Evolutionary conservation across 2,113 vertebrate genomes (phyloP).

Genomic region (Poecile atricapillus): DNA sequence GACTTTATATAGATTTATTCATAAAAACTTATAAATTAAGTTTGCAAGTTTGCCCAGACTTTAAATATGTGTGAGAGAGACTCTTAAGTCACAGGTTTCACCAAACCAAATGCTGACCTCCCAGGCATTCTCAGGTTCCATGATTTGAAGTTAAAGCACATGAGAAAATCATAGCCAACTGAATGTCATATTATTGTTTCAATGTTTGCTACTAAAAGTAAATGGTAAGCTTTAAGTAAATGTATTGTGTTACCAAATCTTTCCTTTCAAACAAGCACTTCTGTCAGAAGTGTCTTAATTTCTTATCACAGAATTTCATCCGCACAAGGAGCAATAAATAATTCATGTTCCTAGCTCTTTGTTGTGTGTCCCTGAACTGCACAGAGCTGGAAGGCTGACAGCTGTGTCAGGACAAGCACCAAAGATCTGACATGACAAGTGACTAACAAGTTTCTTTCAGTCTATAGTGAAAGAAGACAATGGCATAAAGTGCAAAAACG

Average conservation of each 20-base stretch:
- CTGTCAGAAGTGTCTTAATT: constrained; percentile 81
- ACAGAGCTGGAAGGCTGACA: constrained; percentile 79
- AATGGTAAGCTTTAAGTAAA: constrained; percentile 49
- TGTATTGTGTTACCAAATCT: constrained; percentile 58
- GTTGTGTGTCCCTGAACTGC: constrained; percentile 80
- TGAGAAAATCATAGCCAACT: constrained; percentile 1
- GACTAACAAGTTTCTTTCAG: constrained; percentile 86
- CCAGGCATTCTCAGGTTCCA: neutral
- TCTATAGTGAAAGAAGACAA: constrained; percentile 73
- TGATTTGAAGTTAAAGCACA: neutral
- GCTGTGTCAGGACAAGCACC: constrained; percentile 83
- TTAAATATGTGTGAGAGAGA: neutral
- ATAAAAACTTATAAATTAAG: neutral
- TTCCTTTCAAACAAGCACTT: constrained; percentile 68
- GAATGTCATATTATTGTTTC: neutral
- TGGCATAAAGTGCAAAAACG: constrained; percentile 71
- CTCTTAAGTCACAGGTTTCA: neutral
- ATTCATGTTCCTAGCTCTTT: constrained; percentile 81
- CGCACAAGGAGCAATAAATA: constrained; percentile 80
- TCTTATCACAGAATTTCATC: constrained; percentile 82
- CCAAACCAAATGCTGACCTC: neutral
- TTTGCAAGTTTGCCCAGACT: neutral
- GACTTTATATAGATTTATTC: neutral
- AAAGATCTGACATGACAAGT: constrained; percentile 84
- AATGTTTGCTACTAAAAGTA: constrained; percentile 24